Percentiles rank a stretch among this genome's conserved stretches.
Conservation (phyloP, 1,140 invertebrate genomes). For the Antheraea pernyi region DNA sequence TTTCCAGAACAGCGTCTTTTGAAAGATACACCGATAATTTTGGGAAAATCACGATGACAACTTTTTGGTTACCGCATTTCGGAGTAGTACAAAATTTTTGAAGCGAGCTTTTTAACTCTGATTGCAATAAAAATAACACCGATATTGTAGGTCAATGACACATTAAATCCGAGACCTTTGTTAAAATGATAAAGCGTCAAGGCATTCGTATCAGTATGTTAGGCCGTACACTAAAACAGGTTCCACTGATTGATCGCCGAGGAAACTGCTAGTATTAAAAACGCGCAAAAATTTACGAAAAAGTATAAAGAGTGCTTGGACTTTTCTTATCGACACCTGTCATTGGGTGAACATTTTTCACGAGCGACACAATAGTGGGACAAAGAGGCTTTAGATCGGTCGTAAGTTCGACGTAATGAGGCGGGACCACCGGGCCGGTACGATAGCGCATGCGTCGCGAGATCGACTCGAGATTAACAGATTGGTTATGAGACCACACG, state of each 20-base stretch:
- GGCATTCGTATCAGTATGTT: conserved; percentile 26
- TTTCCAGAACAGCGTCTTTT: too few species aligned
- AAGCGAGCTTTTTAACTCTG: too few species aligned
- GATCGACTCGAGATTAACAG: conserved; percentile 67
- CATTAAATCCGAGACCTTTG: not conserved
- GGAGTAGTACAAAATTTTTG: too few species aligned
- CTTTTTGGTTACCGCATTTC: too few species aligned
- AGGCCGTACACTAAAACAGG: conserved; percentile 39
- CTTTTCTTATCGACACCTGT: conserved; percentile 64
- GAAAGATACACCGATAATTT: too few species aligned
- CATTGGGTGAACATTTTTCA: conserved; percentile 67
- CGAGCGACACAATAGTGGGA: conserved; percentile 59
- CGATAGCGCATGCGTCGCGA: conserved; percentile 61
- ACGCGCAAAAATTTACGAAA: conserved; percentile 30
- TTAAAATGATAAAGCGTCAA: conserved; percentile 27
- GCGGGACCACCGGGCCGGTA: conserved; percentile 63
- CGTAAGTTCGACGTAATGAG: conserved; percentile 64
- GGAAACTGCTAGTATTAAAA: conserved; percentile 44
- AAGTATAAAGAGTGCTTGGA: conserved; percentile 24
- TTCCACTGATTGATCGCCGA: conserved; percentile 46
- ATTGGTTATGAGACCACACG: conserved; percentile 71
- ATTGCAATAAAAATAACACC: too few species aligned
- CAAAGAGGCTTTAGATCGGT: conserved; percentile 41
- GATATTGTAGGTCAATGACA: conserved; percentile 14
- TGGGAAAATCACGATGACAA: too few species aligned